A percentile compares a stretch with the other conserved stretches of the same genome.
These are phyloP conservation scores for Chanos chanos DNA, from an alignment of 2,797 vertebrate genomes.

Conservation along the genomic window DNA sequence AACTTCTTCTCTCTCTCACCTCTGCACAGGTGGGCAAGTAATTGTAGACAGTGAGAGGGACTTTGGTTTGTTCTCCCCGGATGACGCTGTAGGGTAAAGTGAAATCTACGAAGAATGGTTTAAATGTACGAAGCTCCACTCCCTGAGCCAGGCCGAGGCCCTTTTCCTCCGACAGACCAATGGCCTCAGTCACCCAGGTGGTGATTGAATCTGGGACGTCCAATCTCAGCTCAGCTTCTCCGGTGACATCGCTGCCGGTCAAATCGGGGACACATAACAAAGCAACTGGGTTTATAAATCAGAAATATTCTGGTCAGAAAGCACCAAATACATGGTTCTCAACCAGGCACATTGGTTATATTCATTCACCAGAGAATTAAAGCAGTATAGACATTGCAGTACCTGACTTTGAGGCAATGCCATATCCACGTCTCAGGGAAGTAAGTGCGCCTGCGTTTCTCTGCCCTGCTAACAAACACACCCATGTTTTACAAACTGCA, in stretches of 20 bases:
- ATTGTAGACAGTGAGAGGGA: slow-evolving; percentile 86
- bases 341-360: slow-evolving; percentile 57
- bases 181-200: slow-evolving; percentile 84
- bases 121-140: slow-evolving; percentile 80
- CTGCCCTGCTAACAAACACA: slow-evolving; percentile 73
- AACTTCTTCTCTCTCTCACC: slow-evolving; percentile 61
- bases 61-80: slow-evolving; percentile 89
- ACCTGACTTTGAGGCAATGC: slow-evolving; percentile 91
- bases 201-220: slow-evolving; percentile 89
- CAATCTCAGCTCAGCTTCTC: slow-evolving; percentile 77
- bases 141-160: slow-evolving; percentile 79
- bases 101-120: slow-evolving; percentile 90
- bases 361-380: slow-evolving; percentile 37
- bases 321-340: too few relatives aligned
- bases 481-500: slow-evolving; percentile 52
- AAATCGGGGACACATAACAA: too few relatives aligned
- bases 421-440: slow-evolving; percentile 94
- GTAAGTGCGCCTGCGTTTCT: slow-evolving; percentile 88
- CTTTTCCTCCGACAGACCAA: slow-evolving; percentile 75
- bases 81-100: slow-evolving; percentile 82
- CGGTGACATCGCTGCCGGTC: slow-evolving; percentile 61
- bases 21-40: slow-evolving; percentile 80
- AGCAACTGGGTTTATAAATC: too few relatives aligned
- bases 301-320: too few relatives aligned
- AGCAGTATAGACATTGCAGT: slow-evolving; percentile 47